These are phyloP conservation scores for Urechis unicinctus DNA, from an alignment of 2,888 invertebrate genomes.

Conservation along the genomic window DNA sequence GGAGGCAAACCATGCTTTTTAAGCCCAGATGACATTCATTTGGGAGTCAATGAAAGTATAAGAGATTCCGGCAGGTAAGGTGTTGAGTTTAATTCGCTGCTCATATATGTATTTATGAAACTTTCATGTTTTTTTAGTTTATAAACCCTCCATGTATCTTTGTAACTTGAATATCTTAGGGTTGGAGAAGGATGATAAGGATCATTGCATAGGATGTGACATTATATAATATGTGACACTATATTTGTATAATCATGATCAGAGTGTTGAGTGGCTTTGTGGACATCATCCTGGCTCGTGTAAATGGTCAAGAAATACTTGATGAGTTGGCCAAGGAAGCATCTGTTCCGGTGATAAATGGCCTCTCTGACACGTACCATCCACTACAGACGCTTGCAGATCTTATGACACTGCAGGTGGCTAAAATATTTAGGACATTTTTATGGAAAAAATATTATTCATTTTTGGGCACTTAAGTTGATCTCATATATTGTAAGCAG, in stretches of 20 bases:
- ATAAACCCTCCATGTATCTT: too few species aligned
- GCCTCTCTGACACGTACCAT: conserved; percentile 33
- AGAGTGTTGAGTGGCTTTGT: conserved; percentile 33
- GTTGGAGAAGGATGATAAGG: too few species aligned
- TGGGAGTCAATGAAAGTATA: conserved; percentile 35
- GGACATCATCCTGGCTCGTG: conserved; percentile 33
- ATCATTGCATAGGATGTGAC: background rate
- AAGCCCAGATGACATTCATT: conserved; percentile 31
- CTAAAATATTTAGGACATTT: too few species aligned
- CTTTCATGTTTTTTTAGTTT: too few species aligned
- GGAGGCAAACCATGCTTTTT: conserved; percentile 33
- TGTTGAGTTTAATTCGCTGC: too few species aligned
- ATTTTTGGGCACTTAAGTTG: too few species aligned
- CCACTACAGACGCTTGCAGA: conserved; percentile 38
- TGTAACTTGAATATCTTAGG: background rate
- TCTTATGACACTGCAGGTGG: conserved; percentile 33
- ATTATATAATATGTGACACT: background rate
- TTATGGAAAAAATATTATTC: background rate
- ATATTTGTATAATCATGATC: too few species aligned
- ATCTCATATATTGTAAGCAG: too few species aligned
- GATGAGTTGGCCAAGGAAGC: conserved; percentile 26
- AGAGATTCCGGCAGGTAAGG: conserved; percentile 28
- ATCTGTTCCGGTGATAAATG: conserved; percentile 30
- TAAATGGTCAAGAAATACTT: conserved; percentile 28
- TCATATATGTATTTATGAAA: too few species aligned